Evolutionary conservation across 2,797 vertebrate genomes (phyloP), one percentile per base, ranked within the genome.

Genomic region (Parauchenoglanis ngamensis): DNA sequence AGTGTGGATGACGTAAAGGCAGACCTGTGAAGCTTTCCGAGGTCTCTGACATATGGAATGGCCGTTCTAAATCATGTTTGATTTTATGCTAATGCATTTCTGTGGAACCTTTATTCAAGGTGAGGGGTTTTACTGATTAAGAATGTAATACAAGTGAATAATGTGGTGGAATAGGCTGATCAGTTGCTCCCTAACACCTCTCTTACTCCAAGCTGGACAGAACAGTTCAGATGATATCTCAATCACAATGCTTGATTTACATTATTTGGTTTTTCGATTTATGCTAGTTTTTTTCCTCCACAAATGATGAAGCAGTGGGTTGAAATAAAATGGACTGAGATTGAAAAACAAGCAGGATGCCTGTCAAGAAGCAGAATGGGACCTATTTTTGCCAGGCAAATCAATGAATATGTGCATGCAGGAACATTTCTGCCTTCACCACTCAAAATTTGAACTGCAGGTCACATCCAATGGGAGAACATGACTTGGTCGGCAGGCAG

Each of bases 281-380:
- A 49, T 31, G 44, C 61, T 52, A 31, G 59, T 25, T 31, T 8
- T 19, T 19, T 11, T 15, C 12, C 10, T 49, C n/a, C 63, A 12
- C 40, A 73, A 84, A 84, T 84, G 46, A 87, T 79, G 13, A 79
- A 87, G 59, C 59, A 86, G 73, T 79, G 25, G 59, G 44, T 57
- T 85, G 54, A 79, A 88, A 80, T 68, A 44, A 25, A 87, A 88
- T 86, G 72, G 83, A 87, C 84, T 85, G 46, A 76, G 72, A 72
- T 59, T 49, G 65, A 84, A 65, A 70, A 31, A 75, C 28, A 83
- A 80, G 83, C 70, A 77, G 49, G 67, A 56, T 63, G 68, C 31
- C 54, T 67, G 31, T 87, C 35, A 75, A 56, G 15, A 63, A 75
- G 72, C 67, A 52, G 83, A 85, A 21, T 44, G 11, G 79, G 10